phyloP scores from a whole-genome alignment of 92 coral and sea anemone species.

The Phenganax stokvisi region DNA sequence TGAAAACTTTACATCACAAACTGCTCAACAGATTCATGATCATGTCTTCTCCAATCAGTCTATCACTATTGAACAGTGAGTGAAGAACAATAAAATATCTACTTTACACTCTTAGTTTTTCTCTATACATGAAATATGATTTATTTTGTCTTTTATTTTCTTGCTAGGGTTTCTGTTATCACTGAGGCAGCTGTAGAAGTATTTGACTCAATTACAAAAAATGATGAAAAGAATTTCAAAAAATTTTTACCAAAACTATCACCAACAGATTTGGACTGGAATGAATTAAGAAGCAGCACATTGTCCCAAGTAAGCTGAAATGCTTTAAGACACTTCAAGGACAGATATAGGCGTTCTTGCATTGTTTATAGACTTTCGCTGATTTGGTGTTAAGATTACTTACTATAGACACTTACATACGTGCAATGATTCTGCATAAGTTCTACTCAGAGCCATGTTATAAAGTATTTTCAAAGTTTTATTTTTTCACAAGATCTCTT shows the following conservation, averaged over 20 bases:
- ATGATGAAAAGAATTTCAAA: neutral
- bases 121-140: neutral
- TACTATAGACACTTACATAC: too few species aligned
- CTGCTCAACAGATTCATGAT: conserved; percentile 20
- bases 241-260: neutral
- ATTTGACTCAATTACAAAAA: neutral
- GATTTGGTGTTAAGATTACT: too few species aligned
- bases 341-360: too few species aligned
- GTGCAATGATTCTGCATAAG: too few species aligned
- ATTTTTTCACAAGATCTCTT: too few species aligned
- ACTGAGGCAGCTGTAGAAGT: conserved; percentile 12
- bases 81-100: neutral
- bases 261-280: neutral
- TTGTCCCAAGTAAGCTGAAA: neutral
- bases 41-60: neutral
- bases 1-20: neutral
- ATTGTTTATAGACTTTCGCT: too few species aligned
- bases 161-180: neutral
- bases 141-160: neutral
- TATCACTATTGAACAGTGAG: conserved; percentile 31
- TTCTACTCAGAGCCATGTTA: too few species aligned
- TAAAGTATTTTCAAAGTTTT: too few species aligned
- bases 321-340: neutral
- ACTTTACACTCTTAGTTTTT: neutral
- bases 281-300: neutral